Conservation (phyloP, 1,140 invertebrate species). For the Neuroterus valhalla region DNA sequence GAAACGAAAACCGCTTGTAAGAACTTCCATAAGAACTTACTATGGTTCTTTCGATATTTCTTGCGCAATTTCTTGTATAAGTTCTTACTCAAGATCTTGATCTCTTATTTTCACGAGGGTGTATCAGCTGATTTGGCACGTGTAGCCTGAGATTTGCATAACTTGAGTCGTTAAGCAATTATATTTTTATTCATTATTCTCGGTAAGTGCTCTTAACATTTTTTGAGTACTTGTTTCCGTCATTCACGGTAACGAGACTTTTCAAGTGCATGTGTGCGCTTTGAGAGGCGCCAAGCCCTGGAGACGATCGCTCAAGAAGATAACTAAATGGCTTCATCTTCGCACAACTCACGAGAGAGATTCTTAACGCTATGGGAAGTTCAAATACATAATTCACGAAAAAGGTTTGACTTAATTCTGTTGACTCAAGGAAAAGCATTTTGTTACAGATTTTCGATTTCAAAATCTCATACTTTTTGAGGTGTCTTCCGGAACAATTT, state of each 20-base stretch:
- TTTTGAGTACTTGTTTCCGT: slow-evolving; percentile 26
- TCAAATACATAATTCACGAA: neutral
- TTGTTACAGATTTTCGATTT: too few relatives aligned
- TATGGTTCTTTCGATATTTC: too few relatives aligned
- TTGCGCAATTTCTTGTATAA: too few relatives aligned
- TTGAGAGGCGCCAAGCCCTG: slow-evolving; percentile 2
- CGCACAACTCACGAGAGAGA: neutral
- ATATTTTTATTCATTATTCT: slow-evolving; percentile 44
- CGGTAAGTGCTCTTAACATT: slow-evolving; percentile 23
- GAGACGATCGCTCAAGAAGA: slow-evolving; percentile 18
- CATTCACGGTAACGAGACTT: slow-evolving; percentile 15
- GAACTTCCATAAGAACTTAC: too few relatives aligned
- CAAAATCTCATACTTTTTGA: too few relatives aligned
- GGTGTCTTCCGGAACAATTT: too few relatives aligned
- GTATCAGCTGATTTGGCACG: slow-evolving; percentile 35
- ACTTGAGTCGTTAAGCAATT: slow-evolving; percentile 46
- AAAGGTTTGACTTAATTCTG: too few relatives aligned
- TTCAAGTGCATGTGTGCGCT: slow-evolving; percentile 14
- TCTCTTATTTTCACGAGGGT: too few relatives aligned
- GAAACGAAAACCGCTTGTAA: too few relatives aligned
- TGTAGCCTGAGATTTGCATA: slow-evolving; percentile 50
- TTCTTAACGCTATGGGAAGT: neutral
- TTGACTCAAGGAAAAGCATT: too few relatives aligned
- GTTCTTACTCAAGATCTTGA: too few relatives aligned
- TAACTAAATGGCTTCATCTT: slow-evolving; percentile 26